Evolutionary conservation across 2,888 invertebrate genomes (phyloP).

Genomic region (Pardosa pseudoannulata): DNA sequence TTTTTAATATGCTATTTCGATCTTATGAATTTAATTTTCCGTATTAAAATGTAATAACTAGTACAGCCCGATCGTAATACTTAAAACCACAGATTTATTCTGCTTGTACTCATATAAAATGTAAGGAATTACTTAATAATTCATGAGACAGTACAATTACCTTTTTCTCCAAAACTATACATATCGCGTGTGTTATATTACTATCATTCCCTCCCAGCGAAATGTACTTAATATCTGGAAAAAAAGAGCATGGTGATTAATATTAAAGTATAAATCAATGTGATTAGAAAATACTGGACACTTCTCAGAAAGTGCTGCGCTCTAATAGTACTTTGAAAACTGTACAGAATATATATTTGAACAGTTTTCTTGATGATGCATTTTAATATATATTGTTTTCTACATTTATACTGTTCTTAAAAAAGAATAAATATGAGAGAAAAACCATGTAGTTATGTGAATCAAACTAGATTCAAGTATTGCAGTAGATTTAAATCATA

Average conservation of each 20-base stretch:
- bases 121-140: too few relatives aligned
- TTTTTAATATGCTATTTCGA: too few relatives aligned
- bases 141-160: background rate
- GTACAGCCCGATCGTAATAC: too few relatives aligned
- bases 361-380: background rate
- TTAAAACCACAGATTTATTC: too few relatives aligned
- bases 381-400: slow-evolving; percentile 10
- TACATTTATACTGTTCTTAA: slow-evolving; percentile 9
- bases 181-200: background rate
- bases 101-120: too few relatives aligned
- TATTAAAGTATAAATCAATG: too few relatives aligned
- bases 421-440: background rate
- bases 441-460: background rate
- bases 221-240: background rate
- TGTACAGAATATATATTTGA: slow-evolving; percentile 12
- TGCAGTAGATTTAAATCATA: too few relatives aligned
- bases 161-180: background rate
- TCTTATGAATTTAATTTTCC: too few relatives aligned
- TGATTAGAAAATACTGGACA: too few relatives aligned
- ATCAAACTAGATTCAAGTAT: background rate
- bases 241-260: too few relatives aligned
- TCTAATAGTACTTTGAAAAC: background rate
- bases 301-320: background rate
- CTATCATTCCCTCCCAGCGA: background rate
- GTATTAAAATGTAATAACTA: too few relatives aligned